Percentiles rank a stretch among this genome's conserved stretches.
Evolutionary conservation across 2,113 vertebrate species (phyloP).

Genomic region (Mionectes macconnelli): DNA sequence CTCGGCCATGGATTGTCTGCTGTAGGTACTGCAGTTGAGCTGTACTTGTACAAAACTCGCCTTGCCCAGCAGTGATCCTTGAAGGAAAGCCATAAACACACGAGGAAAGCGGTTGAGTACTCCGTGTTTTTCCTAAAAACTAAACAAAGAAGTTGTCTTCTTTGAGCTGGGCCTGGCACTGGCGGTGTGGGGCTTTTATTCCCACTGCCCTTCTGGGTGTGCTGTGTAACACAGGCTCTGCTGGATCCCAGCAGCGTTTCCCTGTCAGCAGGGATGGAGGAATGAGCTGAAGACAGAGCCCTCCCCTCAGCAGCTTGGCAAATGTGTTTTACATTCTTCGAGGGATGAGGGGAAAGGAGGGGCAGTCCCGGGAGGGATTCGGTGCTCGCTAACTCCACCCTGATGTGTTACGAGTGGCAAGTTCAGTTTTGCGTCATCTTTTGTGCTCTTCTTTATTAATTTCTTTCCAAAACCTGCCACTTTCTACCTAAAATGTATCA

Average conservation of each 20-base stretch:
- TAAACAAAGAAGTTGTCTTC: background rate
- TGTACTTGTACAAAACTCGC: background rate
- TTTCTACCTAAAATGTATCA: background rate
- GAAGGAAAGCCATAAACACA: background rate
- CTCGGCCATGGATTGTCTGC: background rate
- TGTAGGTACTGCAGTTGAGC: background rate
- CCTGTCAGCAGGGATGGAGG: background rate
- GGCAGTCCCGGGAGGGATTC: background rate
- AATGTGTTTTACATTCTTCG: background rate
- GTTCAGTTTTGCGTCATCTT: background rate
- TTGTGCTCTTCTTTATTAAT: background rate
- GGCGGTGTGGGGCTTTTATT: background rate
- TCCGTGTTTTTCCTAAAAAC: background rate
- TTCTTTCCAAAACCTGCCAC: background rate
- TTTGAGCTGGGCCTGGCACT: background rate
- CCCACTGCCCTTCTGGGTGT: accelerated
- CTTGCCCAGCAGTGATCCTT: background rate
- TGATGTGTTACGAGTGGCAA: background rate
- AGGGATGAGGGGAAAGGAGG: background rate
- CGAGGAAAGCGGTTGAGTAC: background rate
- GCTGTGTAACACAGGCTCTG: background rate
- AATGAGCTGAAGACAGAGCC: background rate
- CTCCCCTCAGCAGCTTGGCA: background rate
- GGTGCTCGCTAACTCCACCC: background rate
- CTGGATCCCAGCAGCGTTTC: background rate